Evolutionary conservation across 30 jellyfish, hydroid and myxozoan genomes (phyloP).

Genomic region (Catostylus mosaicus): DNA sequence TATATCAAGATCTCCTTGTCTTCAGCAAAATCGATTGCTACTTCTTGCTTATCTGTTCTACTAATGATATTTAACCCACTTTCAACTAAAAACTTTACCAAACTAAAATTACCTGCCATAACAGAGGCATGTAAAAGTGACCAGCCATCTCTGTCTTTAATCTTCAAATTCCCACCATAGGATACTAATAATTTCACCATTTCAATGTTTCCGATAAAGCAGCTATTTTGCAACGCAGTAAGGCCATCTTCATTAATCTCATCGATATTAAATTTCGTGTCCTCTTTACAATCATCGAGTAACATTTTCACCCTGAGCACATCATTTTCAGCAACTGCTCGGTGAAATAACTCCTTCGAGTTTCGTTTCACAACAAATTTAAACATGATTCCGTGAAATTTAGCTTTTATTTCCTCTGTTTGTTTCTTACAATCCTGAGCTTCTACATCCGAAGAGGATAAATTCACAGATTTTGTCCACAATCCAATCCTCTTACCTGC

Average conservation of each 20-base stretch:
- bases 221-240: constrained; percentile 94
- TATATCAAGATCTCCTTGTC: constrained; percentile 72
- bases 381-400: constrained; percentile 62
- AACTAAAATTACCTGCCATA: constrained; percentile 77
- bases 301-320: constrained; percentile 75
- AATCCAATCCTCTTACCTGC: constrained; percentile 17
- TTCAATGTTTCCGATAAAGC: constrained; percentile 93
- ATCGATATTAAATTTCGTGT: constrained; percentile 87
- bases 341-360: constrained; percentile 90
- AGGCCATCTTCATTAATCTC: constrained; percentile 93
- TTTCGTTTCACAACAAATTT: constrained; percentile 94
- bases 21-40: constrained; percentile 87
- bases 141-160: constrained; percentile 95
- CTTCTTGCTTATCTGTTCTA: constrained; percentile 63
- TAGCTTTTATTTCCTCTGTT: not conserved
- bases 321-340: constrained; percentile 91
- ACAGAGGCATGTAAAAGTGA: constrained; percentile 93
- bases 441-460: not conserved
- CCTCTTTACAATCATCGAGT: constrained; percentile 92
- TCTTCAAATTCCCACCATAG: constrained; percentile 79
- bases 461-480: not conserved
- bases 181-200: constrained; percentile 78
- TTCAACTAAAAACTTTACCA: constrained; percentile 73
- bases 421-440: not conserved
- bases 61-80: constrained; percentile 65